Evolutionary conservation across 2,113 vertebrate species (phyloP).

Genomic region (Pomatostomus ruficeps): DNA sequence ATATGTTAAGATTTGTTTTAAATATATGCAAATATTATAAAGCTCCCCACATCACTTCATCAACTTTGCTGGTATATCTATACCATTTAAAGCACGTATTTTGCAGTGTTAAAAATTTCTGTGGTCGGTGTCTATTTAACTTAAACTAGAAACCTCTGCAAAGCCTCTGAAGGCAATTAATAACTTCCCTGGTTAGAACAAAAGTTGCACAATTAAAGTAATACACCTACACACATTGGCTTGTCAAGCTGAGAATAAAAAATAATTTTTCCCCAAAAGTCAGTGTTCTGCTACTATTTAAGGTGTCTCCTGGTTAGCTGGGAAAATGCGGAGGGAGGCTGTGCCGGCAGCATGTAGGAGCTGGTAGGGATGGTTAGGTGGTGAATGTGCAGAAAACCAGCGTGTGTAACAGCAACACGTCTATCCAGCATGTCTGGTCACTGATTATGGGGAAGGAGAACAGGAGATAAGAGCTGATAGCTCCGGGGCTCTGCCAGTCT

Average conservation of each 20-base stretch:
- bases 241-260: not conserved
- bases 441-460: not conserved
- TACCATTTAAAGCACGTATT: not conserved
- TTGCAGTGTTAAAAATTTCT: not conserved
- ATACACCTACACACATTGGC: not conserved
- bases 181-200: not conserved
- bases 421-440: not conserved
- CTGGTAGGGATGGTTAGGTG: fast-evolving
- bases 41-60: not conserved
- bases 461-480: not conserved
- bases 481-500: not conserved
- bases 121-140: not conserved
- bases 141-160: not conserved
- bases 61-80: not conserved
- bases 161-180: not conserved
- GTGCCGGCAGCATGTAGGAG: not conserved
- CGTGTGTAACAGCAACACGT: not conserved
- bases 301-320: not conserved
- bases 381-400: not conserved
- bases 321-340: not conserved
- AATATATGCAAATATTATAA: not conserved
- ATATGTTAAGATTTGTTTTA: not conserved
- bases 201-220: not conserved
- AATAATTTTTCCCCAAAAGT: not conserved
- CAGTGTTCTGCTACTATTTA: not conserved